Evolutionary conservation across 2,797 vertebrate genomes (phyloP), one percentile per base, ranked within the genome.

Genomic region (Scolopax bukidnonensis): DNA sequence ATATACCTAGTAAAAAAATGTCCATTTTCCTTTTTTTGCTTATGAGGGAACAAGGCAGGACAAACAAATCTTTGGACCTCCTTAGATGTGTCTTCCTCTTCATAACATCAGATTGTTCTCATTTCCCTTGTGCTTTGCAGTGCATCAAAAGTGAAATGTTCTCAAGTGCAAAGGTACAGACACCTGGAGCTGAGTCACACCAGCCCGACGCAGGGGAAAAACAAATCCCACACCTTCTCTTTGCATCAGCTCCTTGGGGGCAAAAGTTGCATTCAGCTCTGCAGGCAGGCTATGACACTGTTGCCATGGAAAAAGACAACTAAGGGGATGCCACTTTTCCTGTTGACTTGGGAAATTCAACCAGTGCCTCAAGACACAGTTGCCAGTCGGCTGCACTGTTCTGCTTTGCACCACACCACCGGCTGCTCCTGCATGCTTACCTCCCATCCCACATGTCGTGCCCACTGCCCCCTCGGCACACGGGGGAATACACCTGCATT

Each of bases 351-450:
- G 36, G 14, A 30, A 69, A 54, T n/a, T 33, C 36, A 56, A 16
- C 27, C 28, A 15, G 32, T 12, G 16, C 14, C 82, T 80, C 2
- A 1, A 68, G 56, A 32, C 76, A 25, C 4, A 0, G 48, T 12
- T 36, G 30, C 48, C 4, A 0, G 30, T 47, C 4, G 0, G 40
- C 48, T 13, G 41, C 63, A 69, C 54, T 1, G 1, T 11, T 40
- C 48, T 41, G 48, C 70, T 32, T 16, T 41, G 33, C 33, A 33
- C 56, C 25, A 41, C 12, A 11, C 63, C 36, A 18, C 25, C 10
- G 7, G 75, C 57, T 43, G 32, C 45, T 32, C 11, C 53, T 5
- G 23, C 63, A 27, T 1, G 0, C 56, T 36, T 40, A 36, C 41
- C 40, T 77, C 57, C 59, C n/a, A 3, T 36, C n/a, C 41, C 4